Evolutionary conservation across 2,113 vertebrate genomes (phyloP).

Genomic region (Peromyscus californicus): DNA sequence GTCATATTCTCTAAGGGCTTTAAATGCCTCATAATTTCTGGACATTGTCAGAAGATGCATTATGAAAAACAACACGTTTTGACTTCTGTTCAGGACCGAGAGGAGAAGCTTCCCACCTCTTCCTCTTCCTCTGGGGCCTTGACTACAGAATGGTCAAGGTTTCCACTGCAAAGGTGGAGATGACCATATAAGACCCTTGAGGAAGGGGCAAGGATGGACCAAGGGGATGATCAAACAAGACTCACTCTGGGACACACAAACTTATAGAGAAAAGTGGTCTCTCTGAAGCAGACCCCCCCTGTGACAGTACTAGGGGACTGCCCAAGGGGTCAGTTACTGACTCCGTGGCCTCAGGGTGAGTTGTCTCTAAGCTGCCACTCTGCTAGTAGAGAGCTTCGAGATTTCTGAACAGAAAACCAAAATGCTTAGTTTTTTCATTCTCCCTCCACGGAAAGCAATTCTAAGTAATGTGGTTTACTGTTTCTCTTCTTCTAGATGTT

Average conservation of each 20-base stretch:
- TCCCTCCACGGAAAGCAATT: conserved; percentile 35
- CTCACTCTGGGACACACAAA: background rate
- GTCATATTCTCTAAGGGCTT: conserved; percentile 11
- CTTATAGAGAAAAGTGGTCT: background rate
- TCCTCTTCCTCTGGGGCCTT: background rate
- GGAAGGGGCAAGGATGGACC: background rate
- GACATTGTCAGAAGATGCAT: conserved; percentile 4
- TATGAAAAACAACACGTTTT: background rate
- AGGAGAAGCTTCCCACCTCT: background rate
- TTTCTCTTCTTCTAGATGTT: conserved; percentile 36
- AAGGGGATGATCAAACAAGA: background rate
- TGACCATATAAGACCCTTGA: background rate
- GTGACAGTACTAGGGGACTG: background rate
- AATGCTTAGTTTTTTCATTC: background rate
- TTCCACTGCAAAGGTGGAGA: background rate
- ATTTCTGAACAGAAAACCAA: conserved; percentile 44
- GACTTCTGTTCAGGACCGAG: conserved; percentile 13
- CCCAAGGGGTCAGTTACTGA: background rate
- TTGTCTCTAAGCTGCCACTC: background rate
- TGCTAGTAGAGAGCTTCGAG: background rate
- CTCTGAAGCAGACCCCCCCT: background rate
- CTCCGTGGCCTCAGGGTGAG: background rate
- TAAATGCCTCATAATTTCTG: conserved; percentile 30
- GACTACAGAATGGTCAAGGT: background rate
- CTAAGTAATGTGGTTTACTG: conserved; percentile 30